Evolutionary conservation across 2,888 invertebrate species (phyloP), one percentile per base, ranked within the genome.

Genomic region (Conistra vaccinii): DNA sequence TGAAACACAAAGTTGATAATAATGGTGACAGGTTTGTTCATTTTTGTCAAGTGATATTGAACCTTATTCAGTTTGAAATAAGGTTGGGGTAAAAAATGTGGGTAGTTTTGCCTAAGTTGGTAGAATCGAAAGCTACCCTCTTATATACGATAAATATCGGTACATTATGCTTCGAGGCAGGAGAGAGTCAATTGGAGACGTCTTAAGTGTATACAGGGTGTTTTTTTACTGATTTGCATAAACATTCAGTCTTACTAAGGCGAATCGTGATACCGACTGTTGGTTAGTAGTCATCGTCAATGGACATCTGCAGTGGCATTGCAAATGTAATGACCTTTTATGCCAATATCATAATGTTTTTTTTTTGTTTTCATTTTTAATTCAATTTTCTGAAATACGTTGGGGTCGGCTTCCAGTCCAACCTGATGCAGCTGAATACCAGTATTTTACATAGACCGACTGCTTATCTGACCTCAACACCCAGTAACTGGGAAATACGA

Each of bases 121-220:
- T 73, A 12, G 42, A 26, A 42, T 66, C 48, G 42, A 66, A 71
- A 76, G 63, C 26, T 58, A 74, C 76, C 80, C 76, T 75, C 79
- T 76, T 68, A 45, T 73, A 62, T 57, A 73, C 74, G 69, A 86
- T 85, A 85, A 85, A 85, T 85, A 85, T 83, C 42, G 53, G 58
- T 75, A 77, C 76, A 83, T 83, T 83, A 74, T 83, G 70, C 67
- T 80, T 63, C 20, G 66, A 81, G 60, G 60, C 17, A 73, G 57
- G 53, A 62, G 58, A 53, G 73, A 86, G 87, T 86, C 87, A 82
- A 86, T 86, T 84, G 87, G 80, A 73, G 51, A 76, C 67, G 57
- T 75, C 85, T 83, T 86, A 84, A 85, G 55, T 79, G 53, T 71
- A 51, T 78, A 87, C 75, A 83, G 85, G 58, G 0, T 80, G 87